Conservation (phyloP, 2,888 invertebrate species). For the Metellina segmentata region DNA sequence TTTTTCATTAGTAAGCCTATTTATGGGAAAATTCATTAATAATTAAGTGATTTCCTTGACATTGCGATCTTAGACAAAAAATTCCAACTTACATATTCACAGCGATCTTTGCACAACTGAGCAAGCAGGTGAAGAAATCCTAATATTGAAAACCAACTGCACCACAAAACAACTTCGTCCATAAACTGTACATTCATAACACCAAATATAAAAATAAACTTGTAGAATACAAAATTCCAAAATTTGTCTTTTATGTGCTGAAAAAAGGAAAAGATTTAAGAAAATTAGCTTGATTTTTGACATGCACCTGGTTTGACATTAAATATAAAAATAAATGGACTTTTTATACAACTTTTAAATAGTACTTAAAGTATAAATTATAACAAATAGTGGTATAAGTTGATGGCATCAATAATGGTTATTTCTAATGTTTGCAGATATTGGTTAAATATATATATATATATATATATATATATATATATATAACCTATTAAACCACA, state of each 20-base stretch:
- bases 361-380: too few relatives aligned
- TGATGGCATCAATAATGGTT: too few relatives aligned
- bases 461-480: too few relatives aligned
- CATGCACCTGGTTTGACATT: not conserved
- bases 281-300: not conserved
- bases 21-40: not conserved
- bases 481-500: too few relatives aligned
- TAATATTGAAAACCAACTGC: slow-evolving; percentile 92
- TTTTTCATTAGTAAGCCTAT: too few relatives aligned
- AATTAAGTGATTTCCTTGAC: not conserved
- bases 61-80: not conserved
- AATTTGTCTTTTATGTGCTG: slow-evolving; percentile 92
- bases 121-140: slow-evolving; percentile 92
- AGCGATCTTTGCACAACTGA: slow-evolving; percentile 92
- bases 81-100: slow-evolving; percentile 90
- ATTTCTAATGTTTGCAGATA: too few relatives aligned
- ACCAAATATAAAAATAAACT: slow-evolving; percentile 95
- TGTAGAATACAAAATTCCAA: slow-evolving; percentile 96
- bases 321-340: not conserved
- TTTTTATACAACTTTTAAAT: too few relatives aligned
- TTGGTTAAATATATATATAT: too few relatives aligned
- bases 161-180: slow-evolving; percentile 93
- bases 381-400: too few relatives aligned
- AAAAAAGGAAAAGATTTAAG: slow-evolving; percentile 68
- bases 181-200: slow-evolving; percentile 94